Base-by-base conservation (phyloP, 2,797 vertebrate species). In the Syndactyla subalaris region DNA sequence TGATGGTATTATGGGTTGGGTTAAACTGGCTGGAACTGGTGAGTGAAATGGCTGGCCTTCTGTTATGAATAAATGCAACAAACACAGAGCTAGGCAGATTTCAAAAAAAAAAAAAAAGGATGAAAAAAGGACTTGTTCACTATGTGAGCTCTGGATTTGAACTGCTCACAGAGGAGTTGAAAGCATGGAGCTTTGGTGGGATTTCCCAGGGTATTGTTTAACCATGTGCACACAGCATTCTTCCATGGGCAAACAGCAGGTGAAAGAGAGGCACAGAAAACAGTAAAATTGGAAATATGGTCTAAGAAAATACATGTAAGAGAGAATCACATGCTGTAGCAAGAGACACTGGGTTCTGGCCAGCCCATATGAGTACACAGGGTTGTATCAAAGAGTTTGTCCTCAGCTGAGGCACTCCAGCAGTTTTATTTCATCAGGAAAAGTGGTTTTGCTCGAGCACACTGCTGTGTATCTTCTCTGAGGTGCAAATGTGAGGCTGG, bases 1-100 rank as follows among this genome's bases (percentile, higher is more conserved):
- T 93, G 75, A 27, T 63, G 32, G 41, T 83, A 61, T 96, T 94
- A 74, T 61, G 89, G 91, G 86, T 39, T 95, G 83, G 86, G 93
- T 93, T 93, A 89, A 95, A 88, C 91, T 49, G 75, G 43, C 88
- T 91, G 86, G 65, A 85, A 65, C 88, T 89, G 86, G 86, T 91
- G 86, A 89, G 77, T 83, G 93, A 95, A 91, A 95, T 39, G 68
- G 49, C 84, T 88, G 78, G 49, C 63, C 14, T 91, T 93, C 79
- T 96, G 74, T 71, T 94, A 61, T 39, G 67, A 68, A 65, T 82
- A 94, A 92, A 91, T 58, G 75, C 41, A 57, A 63, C 45, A 67
- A 82, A 71, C 58, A 65, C 57, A 83, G 68, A 75, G 48, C 57
- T 32, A 61, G 65, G 57, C 77, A 94, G 62, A 63, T 34, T 57